phyloP scores from a whole-genome alignment of 2,888 invertebrate genomes.

The Megalurothrips usitatus region DNA sequence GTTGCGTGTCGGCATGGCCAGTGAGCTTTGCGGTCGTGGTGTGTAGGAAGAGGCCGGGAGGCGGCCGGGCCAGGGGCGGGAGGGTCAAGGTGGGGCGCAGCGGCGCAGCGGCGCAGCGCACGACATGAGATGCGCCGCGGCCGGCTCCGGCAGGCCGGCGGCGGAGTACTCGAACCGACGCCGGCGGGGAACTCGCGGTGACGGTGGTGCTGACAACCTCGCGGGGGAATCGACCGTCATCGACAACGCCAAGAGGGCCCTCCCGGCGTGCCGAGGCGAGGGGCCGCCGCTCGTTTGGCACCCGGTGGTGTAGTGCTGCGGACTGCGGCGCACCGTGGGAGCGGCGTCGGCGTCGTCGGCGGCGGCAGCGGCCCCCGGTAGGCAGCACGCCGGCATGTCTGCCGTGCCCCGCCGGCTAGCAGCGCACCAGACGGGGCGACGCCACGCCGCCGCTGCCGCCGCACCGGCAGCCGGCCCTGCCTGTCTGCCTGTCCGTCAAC shows the following conservation, averaged over 20 bases:
- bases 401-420: not conserved
- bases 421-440: not conserved
- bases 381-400: not conserved
- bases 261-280: not conserved
- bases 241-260: not conserved
- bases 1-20: not conserved
- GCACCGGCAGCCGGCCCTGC: no score
- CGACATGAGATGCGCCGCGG: no score
- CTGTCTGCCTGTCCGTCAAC: no score
- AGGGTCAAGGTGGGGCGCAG: not conserved
- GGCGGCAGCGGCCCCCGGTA: no score
- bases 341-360: no score
- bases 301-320: not conserved
- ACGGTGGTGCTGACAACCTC: not conserved
- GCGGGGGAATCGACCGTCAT: not conserved
- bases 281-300: not conserved
- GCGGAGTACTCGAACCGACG: no score
- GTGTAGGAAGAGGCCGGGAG: not conserved
- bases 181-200: no score
- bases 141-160: no score
- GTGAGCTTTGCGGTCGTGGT: conserved; percentile 1
- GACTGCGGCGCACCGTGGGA: not conserved
- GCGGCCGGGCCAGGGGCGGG: not conserved
- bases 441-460: no score
- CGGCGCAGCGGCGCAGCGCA: no score